Base-by-base conservation (phyloP, 92 coral and sea anemone genomes). In the Epizoanthus fatuus region DNA sequence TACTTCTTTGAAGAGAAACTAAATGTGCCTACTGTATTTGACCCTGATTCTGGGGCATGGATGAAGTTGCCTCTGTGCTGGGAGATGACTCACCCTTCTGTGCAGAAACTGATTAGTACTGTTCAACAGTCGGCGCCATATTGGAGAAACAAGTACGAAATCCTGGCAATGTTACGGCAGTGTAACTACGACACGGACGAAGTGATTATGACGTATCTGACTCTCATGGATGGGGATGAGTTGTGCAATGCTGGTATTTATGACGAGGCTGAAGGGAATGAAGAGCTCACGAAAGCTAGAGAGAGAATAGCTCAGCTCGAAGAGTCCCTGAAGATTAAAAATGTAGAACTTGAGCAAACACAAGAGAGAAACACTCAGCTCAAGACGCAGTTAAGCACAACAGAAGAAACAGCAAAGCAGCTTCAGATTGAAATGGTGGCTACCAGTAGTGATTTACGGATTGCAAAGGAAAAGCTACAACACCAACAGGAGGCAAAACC, bases 121-220 rank as follows among this genome's bases (percentile, higher is more conserved):
- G 82, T 95, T 66, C 98, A 95, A 49, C 91, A 92, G 16, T 81
- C 93, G 5, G 66, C 89, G 44, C 98, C 96, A 47, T 37, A 37
- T 17, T 95, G 98, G 98, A 89, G 63, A 10, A 92, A 95, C 58
- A 29, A 68, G 51, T 74, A 53, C 25, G 98, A 95, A 67, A 92
- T 95, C 65, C 80, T 95, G 8, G 96, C 94, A 0, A 68, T 90
- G 84, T 37, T 95, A 64, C 88, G 98, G 3, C 98, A 95, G 65
- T 95, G 98, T 72, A 95, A 88, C 81, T 95, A 95, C 38, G 79
- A 93, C 45, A 63, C 82, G 6, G 96, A 95, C 63, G 98, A 95
- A 54, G 93, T 89, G 11, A 86, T 86, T 19, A 86, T 86, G 73
- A 95, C 96, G 3, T 95, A 93, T 62, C 63, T 95, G 25, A 55